These are phyloP conservation scores for Ispidina picta DNA, from an alignment of 2,797 vertebrate species.

Conservation along the genomic window DNA sequence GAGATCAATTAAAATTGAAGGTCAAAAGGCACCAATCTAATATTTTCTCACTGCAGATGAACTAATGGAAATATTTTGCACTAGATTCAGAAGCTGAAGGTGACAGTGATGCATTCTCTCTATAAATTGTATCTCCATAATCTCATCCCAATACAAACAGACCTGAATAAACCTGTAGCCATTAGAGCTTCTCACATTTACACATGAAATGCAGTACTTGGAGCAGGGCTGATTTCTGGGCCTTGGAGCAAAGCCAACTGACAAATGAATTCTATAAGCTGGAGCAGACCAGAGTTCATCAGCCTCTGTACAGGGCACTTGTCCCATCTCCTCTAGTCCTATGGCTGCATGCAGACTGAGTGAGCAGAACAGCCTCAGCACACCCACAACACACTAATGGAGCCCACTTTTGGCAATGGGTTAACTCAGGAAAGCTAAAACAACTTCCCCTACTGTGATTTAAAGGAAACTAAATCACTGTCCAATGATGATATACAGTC, in stretches of 20 bases:
- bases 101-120: background rate
- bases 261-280: background rate
- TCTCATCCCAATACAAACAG: background rate
- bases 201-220: background rate
- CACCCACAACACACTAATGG: too few relatives aligned
- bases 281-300: background rate
- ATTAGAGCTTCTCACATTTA: background rate
- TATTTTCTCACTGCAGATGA: background rate
- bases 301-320: background rate
- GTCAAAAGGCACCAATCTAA: background rate
- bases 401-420: background rate
- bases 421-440: background rate
- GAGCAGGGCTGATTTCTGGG: background rate
- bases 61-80: background rate
- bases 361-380: background rate
- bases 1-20: background rate
- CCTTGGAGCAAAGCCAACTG: background rate
- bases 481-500: background rate
- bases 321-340: background rate
- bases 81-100: background rate
- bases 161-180: background rate
- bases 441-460: background rate
- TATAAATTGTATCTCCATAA: background rate
- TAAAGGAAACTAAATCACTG: background rate
- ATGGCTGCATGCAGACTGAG: fast-evolving